Percentiles rank a stretch among this genome's conserved stretches.
phyloP scores from a whole-genome alignment of 2,888 invertebrate genomes.

The Volucella bombylans region DNA sequence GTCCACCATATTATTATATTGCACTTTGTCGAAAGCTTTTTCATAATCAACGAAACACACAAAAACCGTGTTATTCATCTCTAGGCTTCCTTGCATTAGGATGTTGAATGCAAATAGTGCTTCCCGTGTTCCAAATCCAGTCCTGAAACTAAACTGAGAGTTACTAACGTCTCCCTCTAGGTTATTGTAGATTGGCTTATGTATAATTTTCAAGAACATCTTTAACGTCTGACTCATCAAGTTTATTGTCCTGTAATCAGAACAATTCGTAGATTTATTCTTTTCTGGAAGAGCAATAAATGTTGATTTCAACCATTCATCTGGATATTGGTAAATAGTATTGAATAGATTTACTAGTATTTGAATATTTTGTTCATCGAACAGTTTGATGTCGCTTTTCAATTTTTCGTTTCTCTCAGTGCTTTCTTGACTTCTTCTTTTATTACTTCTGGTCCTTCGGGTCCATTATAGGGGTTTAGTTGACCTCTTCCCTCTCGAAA shows the following conservation, averaged over 20 bases:
- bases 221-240: no score
- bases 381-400: no score
- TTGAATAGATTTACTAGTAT: no score
- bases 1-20: conserved; percentile 1
- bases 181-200: not conserved
- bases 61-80: not conserved
- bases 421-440: no score
- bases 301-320: not conserved
- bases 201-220: not conserved
- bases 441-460: no score
- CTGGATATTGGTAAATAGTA: no score
- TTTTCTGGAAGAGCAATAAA: not conserved
- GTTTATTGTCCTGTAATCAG: not conserved
- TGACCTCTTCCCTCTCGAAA: no score
- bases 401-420: not conserved
- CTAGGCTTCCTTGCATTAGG: not conserved
- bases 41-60: not conserved
- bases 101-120: not conserved
- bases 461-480: no score
- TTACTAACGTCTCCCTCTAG: not conserved
- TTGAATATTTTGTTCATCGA: no score
- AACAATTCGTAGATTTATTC: no score
- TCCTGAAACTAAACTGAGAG: not conserved
- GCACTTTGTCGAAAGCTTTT: not conserved
- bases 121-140: not conserved